Base-by-base conservation (phyloP, 1,140 invertebrate genomes). In the Diachasma alloeum region DNA sequence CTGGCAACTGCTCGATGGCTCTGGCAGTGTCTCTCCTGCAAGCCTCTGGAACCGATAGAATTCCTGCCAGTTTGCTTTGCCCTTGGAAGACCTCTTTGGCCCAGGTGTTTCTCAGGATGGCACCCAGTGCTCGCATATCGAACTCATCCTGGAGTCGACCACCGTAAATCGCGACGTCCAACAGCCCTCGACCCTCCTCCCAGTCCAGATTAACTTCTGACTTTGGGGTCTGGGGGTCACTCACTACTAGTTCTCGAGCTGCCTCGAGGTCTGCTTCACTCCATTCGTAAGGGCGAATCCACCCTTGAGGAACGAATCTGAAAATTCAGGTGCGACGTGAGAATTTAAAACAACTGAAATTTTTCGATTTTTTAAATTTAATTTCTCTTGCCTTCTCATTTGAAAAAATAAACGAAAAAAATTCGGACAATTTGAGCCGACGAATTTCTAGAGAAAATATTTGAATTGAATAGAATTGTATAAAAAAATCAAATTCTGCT, bases 111-210 rank as follows among this genome's bases (percentile, higher is more conserved):
- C 90, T 84, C 1, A 97, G 85, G 84, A 97, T 97, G 0, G 94
- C 92, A 11, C 91, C 87, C 24, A 98, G 85, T 1, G 97, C 93
- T 59, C 92, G 88, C 70, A 92, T 86, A 88, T 98, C 97, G 84
- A 94, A 94, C 8, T 90, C 84, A 81, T 97, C 96, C 84, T 97
- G 96, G 8, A 98, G 91, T 53, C 96, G 89, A 0, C 97, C 97
- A 0, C 97, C 97, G 84, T 97, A 98, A 74, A 98, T 94, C 0
- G 96, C 94, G 72, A 94, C 92, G 81, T 95, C 93, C 83, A 94
- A 93, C 4, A 98, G 87, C 8, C 96, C 96, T 81, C 94, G 93
- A 46, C 98, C 90, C 77, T 93, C 93, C 67, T 93, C 90, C 96
- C 96, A 98, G 78, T 94, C 90, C 0, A 69, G 42, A 76, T 77